Base-by-base conservation (phyloP, 1,140 invertebrate species). In the Orchesella cincta region DNA sequence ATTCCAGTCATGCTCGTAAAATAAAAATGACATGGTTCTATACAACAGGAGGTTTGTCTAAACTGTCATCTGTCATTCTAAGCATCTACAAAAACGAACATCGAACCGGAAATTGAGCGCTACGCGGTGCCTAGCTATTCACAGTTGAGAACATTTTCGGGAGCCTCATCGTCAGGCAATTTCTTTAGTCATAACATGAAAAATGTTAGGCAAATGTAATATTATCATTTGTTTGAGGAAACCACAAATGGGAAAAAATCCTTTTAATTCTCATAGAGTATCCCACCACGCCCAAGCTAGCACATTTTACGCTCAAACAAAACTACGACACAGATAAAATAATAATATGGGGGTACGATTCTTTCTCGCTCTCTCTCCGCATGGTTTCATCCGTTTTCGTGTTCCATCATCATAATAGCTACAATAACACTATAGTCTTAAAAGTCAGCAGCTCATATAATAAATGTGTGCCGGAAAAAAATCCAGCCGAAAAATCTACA, bases 381-480 rank as follows among this genome's bases (percentile, higher is more conserved):
- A 33, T 67, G 62, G 62, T 14, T 57, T 67, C 62, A 67, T 67
- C 62, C 62, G 62, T 14, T 67, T 67, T 29, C 62, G 62, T 67
- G 62, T 67, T 67, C 12, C 12, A 67, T 12, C 31, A 67, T 31
- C 5, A 67, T 57, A 57, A 57, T 23, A 18, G 23, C 39, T 18
- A 57, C 52, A 57, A 57, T 57, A 46, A 46, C 39, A 46, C 18
- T 46, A 46, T 46, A 46, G n/a, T n/a, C n/a, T n/a, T n/a, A n/a
- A n/a, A n/a, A n/a, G n/a, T n/a, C 39, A 46, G 18, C 18, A 18
- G 5, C 18, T 46, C 18, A 46, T 46, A 46, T 46, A 46, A 46
- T 46, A 18, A 5, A 46, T 46, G 5, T 46, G 39, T 46, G 5
- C 18, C 18, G 5, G 39, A 46, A 46, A 46, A 46, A 46, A 46